These are phyloP conservation scores for Esox niger DNA, from an alignment of 2,113 vertebrate species.

Conservation along the genomic window DNA sequence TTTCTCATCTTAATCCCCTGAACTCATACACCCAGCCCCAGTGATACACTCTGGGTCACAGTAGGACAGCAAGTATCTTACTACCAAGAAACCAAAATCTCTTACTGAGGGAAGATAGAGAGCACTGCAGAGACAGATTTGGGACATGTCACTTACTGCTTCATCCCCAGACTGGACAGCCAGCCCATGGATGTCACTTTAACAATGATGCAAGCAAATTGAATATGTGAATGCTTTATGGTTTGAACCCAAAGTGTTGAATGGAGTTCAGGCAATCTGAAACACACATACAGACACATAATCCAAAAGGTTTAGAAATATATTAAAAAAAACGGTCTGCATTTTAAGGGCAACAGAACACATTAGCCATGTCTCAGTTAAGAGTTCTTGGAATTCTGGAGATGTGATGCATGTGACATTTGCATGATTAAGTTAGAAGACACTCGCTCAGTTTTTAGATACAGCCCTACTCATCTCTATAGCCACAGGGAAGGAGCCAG, in stretches of 20 bases:
- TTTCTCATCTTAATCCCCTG: no score
- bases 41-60: slow-evolving; percentile 14
- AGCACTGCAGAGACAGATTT: slow-evolving; percentile 50
- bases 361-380: neutral
- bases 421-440: slow-evolving; percentile 58
- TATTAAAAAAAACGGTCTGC: neutral
- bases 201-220: slow-evolving; percentile 57
- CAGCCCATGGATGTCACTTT: slow-evolving; percentile 56
- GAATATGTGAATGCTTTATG: slow-evolving; percentile 13
- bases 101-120: slow-evolving; percentile 26
- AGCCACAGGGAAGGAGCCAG: slow-evolving; percentile 52
- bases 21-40: neutral
- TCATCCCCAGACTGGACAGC: slow-evolving; percentile 53
- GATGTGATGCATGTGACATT: slow-evolving; percentile 42
- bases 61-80: slow-evolving; percentile 10
- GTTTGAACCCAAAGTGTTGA: slow-evolving; percentile 22
- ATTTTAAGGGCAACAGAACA: neutral
- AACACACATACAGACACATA: neutral
- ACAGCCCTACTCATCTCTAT: slow-evolving; percentile 50
- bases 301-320: neutral
- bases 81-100: slow-evolving; percentile 29
- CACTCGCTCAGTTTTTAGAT: slow-evolving; percentile 31
- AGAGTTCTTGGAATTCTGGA: slow-evolving; percentile 11
- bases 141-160: slow-evolving; percentile 56
- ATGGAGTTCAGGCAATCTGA: slow-evolving; percentile 19